A percentile compares a stretch with the other conserved stretches of the same genome.
Evolutionary conservation across 2,113 vertebrate genomes (phyloP).

Genomic region (Sturnus vulgaris): DNA sequence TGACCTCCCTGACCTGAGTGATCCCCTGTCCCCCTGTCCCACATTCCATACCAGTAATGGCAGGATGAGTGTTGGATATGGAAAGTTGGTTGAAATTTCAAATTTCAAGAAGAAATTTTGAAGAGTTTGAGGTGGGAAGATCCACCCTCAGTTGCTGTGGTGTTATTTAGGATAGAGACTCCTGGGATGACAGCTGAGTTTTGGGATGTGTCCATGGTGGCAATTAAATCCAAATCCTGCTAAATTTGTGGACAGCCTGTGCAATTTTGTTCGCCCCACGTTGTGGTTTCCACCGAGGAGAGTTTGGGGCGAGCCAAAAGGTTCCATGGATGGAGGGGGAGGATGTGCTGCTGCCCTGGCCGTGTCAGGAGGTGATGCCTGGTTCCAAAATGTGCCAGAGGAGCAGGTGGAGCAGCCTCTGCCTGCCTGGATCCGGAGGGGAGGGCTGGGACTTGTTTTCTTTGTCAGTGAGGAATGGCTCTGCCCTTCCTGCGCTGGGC

Average conservation of each 20-base stretch:
- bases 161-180: not conserved
- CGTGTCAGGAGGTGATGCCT: not conserved
- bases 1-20: conserved; percentile 19
- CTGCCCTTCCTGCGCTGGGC: conserved; percentile 46
- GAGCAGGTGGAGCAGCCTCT: conserved; percentile 35
- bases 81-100: no score
- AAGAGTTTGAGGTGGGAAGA: not conserved
- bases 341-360: rapidly evolving
- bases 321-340: not conserved
- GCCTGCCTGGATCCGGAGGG: not conserved
- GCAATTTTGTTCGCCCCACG: rapidly evolving
- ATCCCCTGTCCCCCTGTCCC: not conserved
- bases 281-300: not conserved
- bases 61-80: rapidly evolving
- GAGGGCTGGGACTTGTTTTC: conserved; percentile 36
- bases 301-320: rapidly evolving
- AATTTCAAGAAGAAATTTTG: not conserved
- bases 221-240: not conserved
- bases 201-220: not conserved
- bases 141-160: not conserved
- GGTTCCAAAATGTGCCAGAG: not conserved
- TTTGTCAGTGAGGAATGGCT: conserved; percentile 51
- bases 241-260: not conserved
- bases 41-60: rapidly evolving
- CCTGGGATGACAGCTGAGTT: not conserved